These are phyloP conservation scores for Drosophila robusta DNA, from an alignment of 2,888 invertebrate genomes.

Conservation along the genomic window DNA sequence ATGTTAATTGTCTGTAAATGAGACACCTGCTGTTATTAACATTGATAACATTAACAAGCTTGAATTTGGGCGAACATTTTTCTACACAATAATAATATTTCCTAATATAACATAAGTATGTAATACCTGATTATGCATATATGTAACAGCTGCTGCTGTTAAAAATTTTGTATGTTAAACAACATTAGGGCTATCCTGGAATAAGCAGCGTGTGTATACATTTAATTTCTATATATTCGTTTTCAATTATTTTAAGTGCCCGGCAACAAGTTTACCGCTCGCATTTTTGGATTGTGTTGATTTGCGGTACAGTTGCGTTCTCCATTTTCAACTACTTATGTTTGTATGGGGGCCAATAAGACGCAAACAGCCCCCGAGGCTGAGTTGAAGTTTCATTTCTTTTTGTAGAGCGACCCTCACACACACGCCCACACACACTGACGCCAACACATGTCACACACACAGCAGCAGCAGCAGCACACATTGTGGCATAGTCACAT, in stretches of 20 bases:
- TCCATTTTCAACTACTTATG: slow-evolving; percentile 41
- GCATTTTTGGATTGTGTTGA: slow-evolving; percentile 39
- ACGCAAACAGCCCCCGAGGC: slow-evolving; percentile 60
- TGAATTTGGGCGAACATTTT: no score
- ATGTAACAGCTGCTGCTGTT: background rate
- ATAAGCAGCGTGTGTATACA: background rate
- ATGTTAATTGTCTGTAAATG: background rate
- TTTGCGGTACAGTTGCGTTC: slow-evolving; percentile 58
- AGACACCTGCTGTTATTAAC: background rate
- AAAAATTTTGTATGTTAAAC: background rate
- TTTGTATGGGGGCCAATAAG: slow-evolving; percentile 44
- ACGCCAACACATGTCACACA: slow-evolving; percentile 25
- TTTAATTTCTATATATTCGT: slow-evolving; percentile 15
- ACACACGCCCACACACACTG: slow-evolving; percentile 28
- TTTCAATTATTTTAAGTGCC: slow-evolving; percentile 79
- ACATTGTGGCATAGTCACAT: slow-evolving; percentile 69
- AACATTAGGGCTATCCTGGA: background rate
- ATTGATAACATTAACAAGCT: no score
- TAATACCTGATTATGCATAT: background rate
- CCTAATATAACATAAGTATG: no score
- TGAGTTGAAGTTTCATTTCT: slow-evolving; percentile 60
- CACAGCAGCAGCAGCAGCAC: slow-evolving; percentile 31
- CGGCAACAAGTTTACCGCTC: slow-evolving; percentile 61
- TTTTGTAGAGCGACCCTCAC: slow-evolving; percentile 44
- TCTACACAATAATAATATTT: no score